These are phyloP conservation scores for Hipposideros armiger DNA, from an alignment of 2,113 vertebrate species.

Conservation along the genomic window DNA sequence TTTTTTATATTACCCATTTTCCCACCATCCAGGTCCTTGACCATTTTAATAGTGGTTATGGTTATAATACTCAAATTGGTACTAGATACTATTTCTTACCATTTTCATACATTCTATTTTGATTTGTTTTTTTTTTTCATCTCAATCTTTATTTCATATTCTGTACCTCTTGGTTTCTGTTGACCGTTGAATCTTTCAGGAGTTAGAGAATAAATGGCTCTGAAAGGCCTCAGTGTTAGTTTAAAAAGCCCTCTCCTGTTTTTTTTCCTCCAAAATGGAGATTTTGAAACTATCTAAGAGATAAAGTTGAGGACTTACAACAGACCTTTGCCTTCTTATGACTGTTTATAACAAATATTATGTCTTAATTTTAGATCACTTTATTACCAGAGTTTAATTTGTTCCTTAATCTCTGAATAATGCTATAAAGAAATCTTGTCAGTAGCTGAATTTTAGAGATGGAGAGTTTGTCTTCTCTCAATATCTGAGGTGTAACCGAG, in stretches of 20 bases:
- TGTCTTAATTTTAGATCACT: no score
- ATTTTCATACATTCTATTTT: conserved; percentile 16
- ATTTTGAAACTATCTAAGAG: conserved; percentile 48
- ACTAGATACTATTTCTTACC: neutral
- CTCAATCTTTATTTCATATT: conserved; percentile 26
- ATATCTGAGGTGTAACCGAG: neutral
- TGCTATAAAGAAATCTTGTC: conserved; percentile 2
- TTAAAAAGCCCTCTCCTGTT: neutral
- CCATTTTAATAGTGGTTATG: conserved; percentile 42
- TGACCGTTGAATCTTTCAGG: neutral
- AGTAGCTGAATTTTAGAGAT: conserved; percentile 30
- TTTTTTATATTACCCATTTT: neutral
- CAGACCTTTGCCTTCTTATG: neutral
- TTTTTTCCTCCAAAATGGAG: neutral
- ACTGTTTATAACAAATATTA: no score
- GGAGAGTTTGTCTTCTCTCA: neutral
- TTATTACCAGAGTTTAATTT: neutral
- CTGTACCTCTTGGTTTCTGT: conserved; percentile 44
- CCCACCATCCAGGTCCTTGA: neutral
- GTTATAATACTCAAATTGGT: conserved; percentile 4
- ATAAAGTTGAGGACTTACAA: conserved; percentile 10
- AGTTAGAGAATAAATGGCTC: conserved; percentile 46
- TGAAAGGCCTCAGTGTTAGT: conserved; percentile 21
- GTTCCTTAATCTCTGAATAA: conserved; percentile 15
- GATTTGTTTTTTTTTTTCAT: conserved; percentile 4